These are phyloP conservation scores for Opisthograptis luteolata DNA, from an alignment of 2,888 invertebrate species.

Conservation along the genomic window DNA sequence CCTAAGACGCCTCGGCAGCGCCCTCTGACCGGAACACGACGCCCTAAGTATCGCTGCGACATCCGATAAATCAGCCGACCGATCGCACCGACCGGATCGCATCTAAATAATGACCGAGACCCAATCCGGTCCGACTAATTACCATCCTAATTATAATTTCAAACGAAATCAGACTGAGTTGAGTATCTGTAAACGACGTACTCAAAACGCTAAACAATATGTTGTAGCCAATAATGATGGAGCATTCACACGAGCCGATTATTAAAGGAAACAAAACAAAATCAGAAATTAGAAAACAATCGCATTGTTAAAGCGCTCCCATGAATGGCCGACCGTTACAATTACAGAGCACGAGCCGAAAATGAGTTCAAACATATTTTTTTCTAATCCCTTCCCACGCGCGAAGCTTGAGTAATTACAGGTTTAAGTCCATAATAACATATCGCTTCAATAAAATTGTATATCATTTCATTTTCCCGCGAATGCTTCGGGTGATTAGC, in stretches of 20 bases:
- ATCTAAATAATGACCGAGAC: constrained; percentile 33
- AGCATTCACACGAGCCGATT: constrained; percentile 36
- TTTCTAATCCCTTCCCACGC: constrained; percentile 83
- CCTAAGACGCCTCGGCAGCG: constrained; percentile 47
- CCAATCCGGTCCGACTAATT: constrained; percentile 14
- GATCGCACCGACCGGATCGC: constrained; percentile 44
- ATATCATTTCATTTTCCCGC: constrained; percentile 81
- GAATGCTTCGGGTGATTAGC: constrained; percentile 77
- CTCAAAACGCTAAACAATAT: constrained; percentile 2
- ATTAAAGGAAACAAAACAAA: constrained; percentile 42
- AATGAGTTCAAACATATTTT: constrained; percentile 64
- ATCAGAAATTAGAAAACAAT: constrained; percentile 64
- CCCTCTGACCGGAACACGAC: constrained; percentile 40
- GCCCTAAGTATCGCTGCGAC: constrained; percentile 47
- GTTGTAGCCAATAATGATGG: constrained; percentile 7
- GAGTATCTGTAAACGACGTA: not conserved
- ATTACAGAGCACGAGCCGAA: constrained; percentile 80
- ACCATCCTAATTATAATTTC: constrained; percentile 43
- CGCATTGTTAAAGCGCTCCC: constrained; percentile 55
- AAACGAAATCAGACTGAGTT: not conserved
- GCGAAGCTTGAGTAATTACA: constrained; percentile 78
- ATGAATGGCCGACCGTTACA: constrained; percentile 65
- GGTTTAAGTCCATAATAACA: constrained; percentile 80
- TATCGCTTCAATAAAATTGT: constrained; percentile 83
- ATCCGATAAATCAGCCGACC: constrained; percentile 64